Evolutionary conservation across 2,113 vertebrate species (phyloP).

Genomic region (Labeo rohita): DNA sequence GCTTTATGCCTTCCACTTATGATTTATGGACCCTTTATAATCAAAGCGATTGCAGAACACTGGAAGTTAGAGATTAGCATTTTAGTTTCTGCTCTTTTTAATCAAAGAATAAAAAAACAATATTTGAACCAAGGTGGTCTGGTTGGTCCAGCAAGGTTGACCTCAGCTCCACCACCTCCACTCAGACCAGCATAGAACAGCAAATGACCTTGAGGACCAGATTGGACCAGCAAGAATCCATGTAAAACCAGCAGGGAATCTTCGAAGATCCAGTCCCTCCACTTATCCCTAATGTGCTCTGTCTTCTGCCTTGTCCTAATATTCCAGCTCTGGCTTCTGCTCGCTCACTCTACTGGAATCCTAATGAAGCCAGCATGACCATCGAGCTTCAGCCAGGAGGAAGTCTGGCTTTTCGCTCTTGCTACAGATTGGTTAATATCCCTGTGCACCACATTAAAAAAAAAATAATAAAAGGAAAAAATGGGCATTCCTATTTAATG

Average conservation of each 20-base stretch:
- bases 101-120: neutral
- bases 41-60: constrained; percentile 87
- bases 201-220: neutral
- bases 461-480: constrained; percentile 58
- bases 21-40: constrained; percentile 87
- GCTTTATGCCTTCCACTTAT: constrained; percentile 72
- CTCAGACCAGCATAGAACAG: neutral
- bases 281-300: constrained; percentile 31
- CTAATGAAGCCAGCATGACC: constrained; percentile 61
- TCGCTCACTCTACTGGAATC: constrained; percentile 32
- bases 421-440: constrained; percentile 58
- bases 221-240: neutral
- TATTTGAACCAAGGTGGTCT: neutral
- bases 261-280: constrained; percentile 27
- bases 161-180: neutral
- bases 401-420: constrained; percentile 63
- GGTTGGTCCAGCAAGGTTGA: neutral
- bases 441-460: constrained; percentile 61
- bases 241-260: neutral
- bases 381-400: constrained; percentile 49
- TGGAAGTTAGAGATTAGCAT: constrained; percentile 69
- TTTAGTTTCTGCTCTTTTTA: neutral
- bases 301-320: constrained; percentile 6
- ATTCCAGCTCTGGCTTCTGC: constrained; percentile 15
- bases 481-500: constrained; percentile 67